phyloP scores from a whole-genome alignment of 2,888 invertebrate species.

The Hirtodrosophila histrioides region DNA sequence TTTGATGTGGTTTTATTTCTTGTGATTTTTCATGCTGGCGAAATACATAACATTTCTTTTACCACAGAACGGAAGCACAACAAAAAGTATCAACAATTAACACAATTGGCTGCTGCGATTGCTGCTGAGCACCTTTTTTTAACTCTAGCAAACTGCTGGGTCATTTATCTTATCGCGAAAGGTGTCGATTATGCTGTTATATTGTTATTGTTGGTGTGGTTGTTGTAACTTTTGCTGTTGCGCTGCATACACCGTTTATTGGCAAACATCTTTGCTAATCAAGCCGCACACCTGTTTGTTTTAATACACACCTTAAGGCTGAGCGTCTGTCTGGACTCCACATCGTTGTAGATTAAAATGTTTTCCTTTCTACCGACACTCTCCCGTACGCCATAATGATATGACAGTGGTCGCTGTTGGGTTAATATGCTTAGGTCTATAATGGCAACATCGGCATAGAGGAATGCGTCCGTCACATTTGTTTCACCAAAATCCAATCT shows the following conservation, averaged over 20 bases:
- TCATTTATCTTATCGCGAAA: slow-evolving; percentile 67
- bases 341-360: slow-evolving; percentile 94
- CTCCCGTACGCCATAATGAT: slow-evolving; percentile 98
- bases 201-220: slow-evolving; percentile 6
- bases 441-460: slow-evolving; percentile 98
- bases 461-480: slow-evolving; percentile 96
- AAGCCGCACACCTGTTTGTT: slow-evolving; percentile 39
- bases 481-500: slow-evolving; percentile 99
- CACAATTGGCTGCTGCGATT: slow-evolving; percentile 45
- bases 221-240: slow-evolving; percentile 16
- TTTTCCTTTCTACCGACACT: slow-evolving; percentile 99
- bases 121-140: slow-evolving; percentile 19
- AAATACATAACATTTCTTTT: background rate
- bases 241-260: slow-evolving; percentile 23
- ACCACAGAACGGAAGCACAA: slow-evolving; percentile 55
- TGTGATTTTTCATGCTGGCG: slow-evolving; percentile 47
- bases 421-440: slow-evolving; percentile 96
- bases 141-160: slow-evolving; percentile 36
- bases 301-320: slow-evolving; percentile 90
- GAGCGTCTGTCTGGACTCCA: slow-evolving; percentile 93
- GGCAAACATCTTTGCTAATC: slow-evolving; percentile 49
- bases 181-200: slow-evolving; percentile 52
- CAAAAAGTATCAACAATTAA: slow-evolving; percentile 39
- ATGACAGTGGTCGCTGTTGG: slow-evolving; percentile 97
- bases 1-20: slow-evolving; percentile 48